A percentile compares a stretch with the other conserved stretches of the same genome.
Evolutionary conservation across 2,113 vertebrate genomes (phyloP).

Genomic region (Carassius gibelio): DNA sequence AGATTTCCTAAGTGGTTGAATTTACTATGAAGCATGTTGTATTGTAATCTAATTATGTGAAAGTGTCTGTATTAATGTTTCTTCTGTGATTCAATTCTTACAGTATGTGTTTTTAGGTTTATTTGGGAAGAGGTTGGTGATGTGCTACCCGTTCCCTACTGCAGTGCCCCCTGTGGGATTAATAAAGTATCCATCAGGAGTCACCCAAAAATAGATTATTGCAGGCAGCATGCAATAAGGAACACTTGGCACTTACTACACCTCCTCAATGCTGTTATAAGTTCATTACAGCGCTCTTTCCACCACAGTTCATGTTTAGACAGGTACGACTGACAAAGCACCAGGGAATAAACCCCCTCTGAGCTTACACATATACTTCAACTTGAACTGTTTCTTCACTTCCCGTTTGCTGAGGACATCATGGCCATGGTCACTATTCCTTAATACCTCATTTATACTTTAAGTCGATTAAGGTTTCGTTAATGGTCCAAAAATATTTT

Average conservation of each 20-base stretch:
- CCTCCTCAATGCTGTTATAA: background rate
- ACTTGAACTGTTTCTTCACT: background rate
- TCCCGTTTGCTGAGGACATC: background rate
- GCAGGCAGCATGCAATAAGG: background rate
- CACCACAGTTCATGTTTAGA: background rate
- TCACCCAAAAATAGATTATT: background rate
- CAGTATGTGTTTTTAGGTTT: no score
- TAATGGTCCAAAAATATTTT: no score
- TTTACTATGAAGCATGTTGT: background rate
- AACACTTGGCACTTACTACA: background rate
- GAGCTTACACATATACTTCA: background rate
- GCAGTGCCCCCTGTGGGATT: background rate
- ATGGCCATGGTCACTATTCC: no score
- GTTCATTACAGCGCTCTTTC: background rate
- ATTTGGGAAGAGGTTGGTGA: background rate
- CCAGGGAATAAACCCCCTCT: background rate
- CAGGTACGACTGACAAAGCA: background rate
- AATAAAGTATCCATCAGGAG: background rate
- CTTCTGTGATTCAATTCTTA: no score
- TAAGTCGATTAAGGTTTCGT: no score
- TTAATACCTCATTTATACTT: no score
- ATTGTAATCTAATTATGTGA: background rate
- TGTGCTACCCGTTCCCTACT: background rate
- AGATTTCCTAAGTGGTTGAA: no score
- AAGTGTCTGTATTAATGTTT: background rate